Evolutionary conservation across 2,113 vertebrate genomes (phyloP), one percentile per base, ranked within the genome.

Genomic region (Hydrolagus affinis): DNA sequence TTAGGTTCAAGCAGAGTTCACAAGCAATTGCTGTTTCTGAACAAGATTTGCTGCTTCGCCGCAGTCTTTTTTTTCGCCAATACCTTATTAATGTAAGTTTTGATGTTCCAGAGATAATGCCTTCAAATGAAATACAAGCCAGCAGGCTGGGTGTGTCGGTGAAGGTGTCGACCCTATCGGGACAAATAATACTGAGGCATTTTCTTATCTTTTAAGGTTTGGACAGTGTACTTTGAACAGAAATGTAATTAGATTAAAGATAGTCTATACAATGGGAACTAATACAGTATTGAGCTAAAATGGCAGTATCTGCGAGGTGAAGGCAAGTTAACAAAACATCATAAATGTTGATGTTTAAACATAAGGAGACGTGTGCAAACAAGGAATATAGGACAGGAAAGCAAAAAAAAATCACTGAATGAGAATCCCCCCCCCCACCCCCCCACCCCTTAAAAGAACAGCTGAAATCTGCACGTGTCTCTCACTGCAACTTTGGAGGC

Each of bases 1-100:
- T 91, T 92, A 95, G 92, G 94, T 94, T 96, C 93, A 94, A 92
- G 91, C 93, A 95, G 92, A 95, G 94, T 96, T 95, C 94, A 95
- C 93, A 94, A 93, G 92, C 92, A 91, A 91, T 90, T 92, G 91
- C 89, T 91, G 92, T 93, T 93, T 94, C 91, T 93, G 90, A 91
- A 92, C 93, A 93, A 90, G 93, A 94, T 93, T 59, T 68, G 60
- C 78, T 4, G 78, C 60, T 83, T 66, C 78, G 66, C 78, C 23
- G 66, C 76, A 80, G 60, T 21, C 76, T 17, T 62, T 80, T 32
- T 62, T 62, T 80, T 32, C 59, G 66, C 78, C 44, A 66, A 66
- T 68, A 30, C 77, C 8, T 83, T 83, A 83, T 68, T 83, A 83
- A 83, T 64, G 78, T 66, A 30, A 32, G 62, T 68, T 83, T 83